These are phyloP conservation scores for Phorcus lineatus DNA, from an alignment of 2,888 invertebrate species.

Conservation along the genomic window DNA sequence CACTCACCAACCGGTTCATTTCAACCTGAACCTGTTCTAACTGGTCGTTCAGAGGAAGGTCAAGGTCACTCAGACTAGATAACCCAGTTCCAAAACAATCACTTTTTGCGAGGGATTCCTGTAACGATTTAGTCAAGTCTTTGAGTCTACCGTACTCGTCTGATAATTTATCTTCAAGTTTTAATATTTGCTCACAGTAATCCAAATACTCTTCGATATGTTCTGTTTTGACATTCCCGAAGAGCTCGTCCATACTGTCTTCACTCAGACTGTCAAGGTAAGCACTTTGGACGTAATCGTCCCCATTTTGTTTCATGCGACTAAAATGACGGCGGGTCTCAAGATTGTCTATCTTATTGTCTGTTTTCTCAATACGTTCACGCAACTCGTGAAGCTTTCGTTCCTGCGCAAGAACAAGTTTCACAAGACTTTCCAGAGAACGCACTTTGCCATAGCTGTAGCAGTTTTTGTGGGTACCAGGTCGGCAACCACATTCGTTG, in stretches of 20 bases:
- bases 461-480: slow-evolving; percentile 34
- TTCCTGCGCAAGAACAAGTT: slow-evolving; percentile 80
- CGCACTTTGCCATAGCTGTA: slow-evolving; percentile 32
- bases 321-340: slow-evolving; percentile 49
- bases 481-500: not conserved
- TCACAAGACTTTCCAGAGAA: slow-evolving; percentile 69
- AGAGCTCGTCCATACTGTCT: slow-evolving; percentile 76
- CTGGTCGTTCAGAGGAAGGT: slow-evolving; percentile 25
- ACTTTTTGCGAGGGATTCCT: slow-evolving; percentile 38
- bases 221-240: slow-evolving; percentile 79
- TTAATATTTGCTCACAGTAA: slow-evolving; percentile 84
- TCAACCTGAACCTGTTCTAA: slow-evolving; percentile 53
- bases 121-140: slow-evolving; percentile 80
- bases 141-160: slow-evolving; percentile 85
- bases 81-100: not conserved
- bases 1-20: slow-evolving; percentile 58
- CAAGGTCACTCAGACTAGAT: not conserved
- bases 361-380: slow-evolving; percentile 80
- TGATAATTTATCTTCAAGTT: slow-evolving; percentile 84
- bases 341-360: slow-evolving; percentile 84
- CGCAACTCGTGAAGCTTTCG: slow-evolving; percentile 79
- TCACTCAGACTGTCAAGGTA: slow-evolving; percentile 57
- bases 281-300: slow-evolving; percentile 64
- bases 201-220: slow-evolving; percentile 82
- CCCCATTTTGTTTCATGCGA: slow-evolving; percentile 55